Evolutionary conservation across 2,888 invertebrate genomes (phyloP).

Genomic region (Pristionchus japonicus): DNA sequence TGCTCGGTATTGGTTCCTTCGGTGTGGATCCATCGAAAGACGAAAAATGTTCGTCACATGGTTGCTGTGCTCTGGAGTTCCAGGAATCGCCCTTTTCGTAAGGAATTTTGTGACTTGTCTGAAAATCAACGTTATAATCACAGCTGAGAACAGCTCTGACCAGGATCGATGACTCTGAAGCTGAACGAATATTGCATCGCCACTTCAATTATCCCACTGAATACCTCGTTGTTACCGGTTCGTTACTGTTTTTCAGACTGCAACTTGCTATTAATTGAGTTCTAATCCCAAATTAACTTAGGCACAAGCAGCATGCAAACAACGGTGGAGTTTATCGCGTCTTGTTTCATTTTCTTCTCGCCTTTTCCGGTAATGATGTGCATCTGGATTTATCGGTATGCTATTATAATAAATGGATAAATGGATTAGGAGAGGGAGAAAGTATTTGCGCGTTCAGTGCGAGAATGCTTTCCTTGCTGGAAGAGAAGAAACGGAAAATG

Average conservation of each 20-base stretch:
- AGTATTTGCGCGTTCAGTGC: neutral
- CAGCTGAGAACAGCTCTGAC: neutral
- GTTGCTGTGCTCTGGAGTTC: neutral
- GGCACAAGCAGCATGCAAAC: neutral
- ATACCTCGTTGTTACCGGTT: neutral
- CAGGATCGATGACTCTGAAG: neutral
- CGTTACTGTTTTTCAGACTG: neutral
- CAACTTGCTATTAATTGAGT: neutral
- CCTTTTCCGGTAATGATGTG: neutral
- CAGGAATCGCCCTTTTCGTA: neutral
- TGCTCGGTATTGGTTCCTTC: neutral
- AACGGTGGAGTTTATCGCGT: neutral
- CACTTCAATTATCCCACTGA: neutral
- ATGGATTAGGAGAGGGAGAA: no score
- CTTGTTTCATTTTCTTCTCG: neutral
- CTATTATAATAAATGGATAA: neutral
- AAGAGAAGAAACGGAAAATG: neutral
- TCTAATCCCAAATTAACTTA: neutral
- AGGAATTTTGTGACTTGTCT: neutral
- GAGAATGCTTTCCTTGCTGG: neutral
- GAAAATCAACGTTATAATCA: neutral
- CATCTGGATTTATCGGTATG: constrained; percentile 7
- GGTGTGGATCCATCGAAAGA: neutral
- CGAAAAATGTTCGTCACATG: neutral
- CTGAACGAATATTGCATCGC: neutral